Conservation (phyloP, 2,113 vertebrate species). For the Morone saxatilis region DNA sequence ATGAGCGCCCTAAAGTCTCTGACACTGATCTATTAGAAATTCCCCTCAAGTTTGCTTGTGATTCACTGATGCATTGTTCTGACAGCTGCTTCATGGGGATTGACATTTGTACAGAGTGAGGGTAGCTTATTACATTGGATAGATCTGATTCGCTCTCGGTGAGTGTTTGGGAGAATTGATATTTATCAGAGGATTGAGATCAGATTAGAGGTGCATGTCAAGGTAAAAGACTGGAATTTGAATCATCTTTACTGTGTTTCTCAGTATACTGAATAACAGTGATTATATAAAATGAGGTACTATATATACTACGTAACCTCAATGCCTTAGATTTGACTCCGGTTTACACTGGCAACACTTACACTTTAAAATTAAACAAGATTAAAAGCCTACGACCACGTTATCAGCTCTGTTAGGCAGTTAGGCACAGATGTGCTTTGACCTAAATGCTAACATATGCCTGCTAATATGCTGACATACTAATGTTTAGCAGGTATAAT, state of each 20-base stretch:
- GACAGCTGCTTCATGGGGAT: constrained; percentile 39
- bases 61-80: constrained; percentile 53
- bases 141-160: constrained; percentile 23
- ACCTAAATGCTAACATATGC: no score
- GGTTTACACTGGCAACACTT: no score
- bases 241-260: not conserved
- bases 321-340: not conserved
- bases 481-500: no score
- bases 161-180: not conserved
- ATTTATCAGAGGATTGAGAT: constrained; percentile 15
- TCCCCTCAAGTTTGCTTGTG: constrained; percentile 43
- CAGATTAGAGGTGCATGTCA: constrained; percentile 21
- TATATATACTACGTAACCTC: not conserved
- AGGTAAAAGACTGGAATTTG: constrained; percentile 12
- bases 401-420: no score
- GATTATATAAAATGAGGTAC: not conserved
- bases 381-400: not conserved
- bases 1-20: constrained; percentile 32
- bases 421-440: no score
- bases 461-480: no score
- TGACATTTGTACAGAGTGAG: constrained; percentile 31
- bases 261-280: not conserved
- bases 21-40: constrained; percentile 51
- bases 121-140: constrained; percentile 18
- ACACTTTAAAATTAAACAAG: not conserved